Base-by-base conservation (phyloP, 2,888 invertebrate species). In the Thymelicus acteon region DNA sequence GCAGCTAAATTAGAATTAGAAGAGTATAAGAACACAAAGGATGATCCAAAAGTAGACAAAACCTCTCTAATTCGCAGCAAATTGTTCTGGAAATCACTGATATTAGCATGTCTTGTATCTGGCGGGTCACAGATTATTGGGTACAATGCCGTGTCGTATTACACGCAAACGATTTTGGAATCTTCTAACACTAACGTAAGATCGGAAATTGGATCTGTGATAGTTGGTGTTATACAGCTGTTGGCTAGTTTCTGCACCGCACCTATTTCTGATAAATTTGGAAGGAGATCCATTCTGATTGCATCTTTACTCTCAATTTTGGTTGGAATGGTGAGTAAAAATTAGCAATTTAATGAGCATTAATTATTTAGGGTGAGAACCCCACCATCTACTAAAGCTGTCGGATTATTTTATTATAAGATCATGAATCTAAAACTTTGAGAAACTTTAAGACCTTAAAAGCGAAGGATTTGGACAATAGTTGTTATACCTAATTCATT, bases 91-190 rank as follows among this genome's bases (percentile, higher is more conserved):
- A 85, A 84, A 73, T 77, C 80, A 2, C 24, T 85, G 0, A 69
- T 67, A 0, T 76, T 82, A 10, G 77, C 79, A 0, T 54, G 80
- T 3, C n/a, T 83, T 5, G 57, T 87, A 12, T 76, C 73, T 2
- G 48, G 77, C 0, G 79, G 82, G 0, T 6, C 74, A 0, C 87
- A 88, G 19, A 63, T 87, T 0, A 75, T 79, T 0, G 89, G 90
- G 0, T 89, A 81, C 52, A 89, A 88, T 54, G 84, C 83, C 0
- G 82, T 91, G 0, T 74, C 82, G 0, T 86, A 84, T 74, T 91
- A 90, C 66, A 74, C 90, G 2, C 90, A 90, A 77, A 85, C 88
- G 0, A 80, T 91, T 40, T 74, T 91, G 67, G 84, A 84, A 49
- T 85, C 85, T 0, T 85, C 90, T 0, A 75, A 85, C n/a, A 88